Base-by-base conservation (phyloP, 2,888 invertebrate genomes). In the Parochlus steinenii region DNA sequence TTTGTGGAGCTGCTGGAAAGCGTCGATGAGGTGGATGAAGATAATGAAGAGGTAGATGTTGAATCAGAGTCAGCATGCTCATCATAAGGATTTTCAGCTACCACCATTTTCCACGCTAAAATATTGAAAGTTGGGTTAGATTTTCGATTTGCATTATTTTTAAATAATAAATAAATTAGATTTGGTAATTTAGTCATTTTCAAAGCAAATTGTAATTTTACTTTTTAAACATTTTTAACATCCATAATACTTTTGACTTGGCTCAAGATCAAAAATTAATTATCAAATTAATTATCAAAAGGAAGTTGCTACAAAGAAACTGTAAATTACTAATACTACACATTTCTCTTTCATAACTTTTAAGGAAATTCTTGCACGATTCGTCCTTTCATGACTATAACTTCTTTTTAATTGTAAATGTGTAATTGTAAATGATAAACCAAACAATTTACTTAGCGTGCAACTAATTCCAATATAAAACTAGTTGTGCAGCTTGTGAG, bases 1-100 rank as follows among this genome's bases (percentile, higher is more conserved):
- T 43, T 33, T 37, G 62, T 59, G 18, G 63, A 62, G 18, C 59
- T 57, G 23, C 58, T 58, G 33, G 65, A 55, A 42, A 58, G 61
- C 62, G 42, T 51, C 64, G 61, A 56, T 12, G 57, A 53, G 25
- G 48, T 45, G 12, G 50, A 42, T 33, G 45, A 44, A 16, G 46
- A 33, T 20, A 28, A 24, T 10, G 47, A 38, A 38, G 40, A 38
- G 28, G 51, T 46, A 32, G 49, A 41, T 12, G 25, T 25, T 36
- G 33, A 33, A 11, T 38, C 39, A 19, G 40, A 32, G n/a, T 30
- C 23, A 31, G 40, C 15, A 10, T 35, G 33, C 7, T 31, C 48
- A 30, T 56, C 57, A 36, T 58, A 57, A 12, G 56, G 56, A 46
- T 57, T 56, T 41, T 57, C 47, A 26, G 57, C 57, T 22, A 55